A percentile compares a stretch with the other conserved stretches of the same genome.
Evolutionary conservation across 1,140 invertebrate species (phyloP).

Genomic region (Brachionus rotundiformis): DNA sequence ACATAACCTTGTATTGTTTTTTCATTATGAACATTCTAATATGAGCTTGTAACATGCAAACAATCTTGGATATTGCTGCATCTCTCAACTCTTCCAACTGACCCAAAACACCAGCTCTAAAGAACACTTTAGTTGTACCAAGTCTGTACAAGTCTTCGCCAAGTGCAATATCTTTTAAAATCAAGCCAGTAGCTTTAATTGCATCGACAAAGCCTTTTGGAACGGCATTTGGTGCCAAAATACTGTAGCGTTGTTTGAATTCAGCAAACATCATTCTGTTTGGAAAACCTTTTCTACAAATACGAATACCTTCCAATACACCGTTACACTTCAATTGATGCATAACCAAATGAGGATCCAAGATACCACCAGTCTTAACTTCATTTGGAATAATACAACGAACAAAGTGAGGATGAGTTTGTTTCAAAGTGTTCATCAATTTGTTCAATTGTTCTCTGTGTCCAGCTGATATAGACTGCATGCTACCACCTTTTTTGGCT

Average conservation of each 20-base stretch:
- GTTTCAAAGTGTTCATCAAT: conserved; percentile 91
- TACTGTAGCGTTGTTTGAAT: conserved; percentile 99
- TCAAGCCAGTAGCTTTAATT: conserved; percentile 77
- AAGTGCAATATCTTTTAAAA: conserved; percentile 76
- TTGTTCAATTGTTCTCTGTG: conserved; percentile 93
- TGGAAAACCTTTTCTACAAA: conserved; percentile 99
- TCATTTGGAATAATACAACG: conserved; percentile 99
- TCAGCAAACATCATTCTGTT: conserved; percentile 99
- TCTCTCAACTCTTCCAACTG: conserved; percentile 99
- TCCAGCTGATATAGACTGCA: conserved; percentile 85
- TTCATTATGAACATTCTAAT: conserved; percentile 80
- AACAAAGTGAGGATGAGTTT: conserved; percentile 96
- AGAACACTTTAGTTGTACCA: conserved; percentile 98
- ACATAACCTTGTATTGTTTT: conserved; percentile 92
- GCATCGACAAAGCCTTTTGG: conserved; percentile 75
- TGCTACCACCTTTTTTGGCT: conserved; percentile 92
- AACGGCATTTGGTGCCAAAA: conserved; percentile 83
- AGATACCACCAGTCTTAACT: conserved; percentile 90
- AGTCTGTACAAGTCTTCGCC: conserved; percentile 85
- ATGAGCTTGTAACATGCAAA: conserved; percentile 96
- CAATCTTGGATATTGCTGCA: conserved; percentile 94
- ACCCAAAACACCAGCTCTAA: conserved; percentile 99
- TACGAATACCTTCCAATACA: conserved; percentile 99
- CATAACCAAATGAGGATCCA: conserved; percentile 94
- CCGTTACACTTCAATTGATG: conserved; percentile 99